Conservation (phyloP, 2,113 vertebrate species). For the Apaloderma vittatum region DNA sequence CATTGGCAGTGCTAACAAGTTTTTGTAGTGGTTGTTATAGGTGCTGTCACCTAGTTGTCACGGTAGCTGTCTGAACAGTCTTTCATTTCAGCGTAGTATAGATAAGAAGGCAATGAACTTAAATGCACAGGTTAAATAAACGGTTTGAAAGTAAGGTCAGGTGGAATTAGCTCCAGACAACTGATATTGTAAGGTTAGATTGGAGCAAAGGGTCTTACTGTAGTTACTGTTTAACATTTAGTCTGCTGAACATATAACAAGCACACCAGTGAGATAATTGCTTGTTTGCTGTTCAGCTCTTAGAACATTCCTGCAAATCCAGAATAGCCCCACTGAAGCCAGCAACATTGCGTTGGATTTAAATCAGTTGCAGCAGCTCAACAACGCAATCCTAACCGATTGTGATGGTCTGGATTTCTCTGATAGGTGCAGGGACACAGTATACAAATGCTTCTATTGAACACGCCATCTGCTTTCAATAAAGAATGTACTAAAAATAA, state of each 20-base stretch:
- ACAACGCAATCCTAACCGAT: neutral
- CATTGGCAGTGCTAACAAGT: neutral
- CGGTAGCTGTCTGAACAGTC: neutral
- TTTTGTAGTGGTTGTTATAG: neutral
- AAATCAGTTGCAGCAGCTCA: neutral
- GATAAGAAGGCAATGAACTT: neutral
- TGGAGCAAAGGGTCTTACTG: neutral
- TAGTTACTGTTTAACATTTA: neutral
- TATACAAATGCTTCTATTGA: neutral
- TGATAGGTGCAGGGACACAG: neutral
- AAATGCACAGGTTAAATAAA: neutral
- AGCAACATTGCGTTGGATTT: neutral
- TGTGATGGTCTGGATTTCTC: neutral
- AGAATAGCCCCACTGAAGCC: neutral
- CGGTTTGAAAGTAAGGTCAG: neutral
- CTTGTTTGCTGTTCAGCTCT: neutral
- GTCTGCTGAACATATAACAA: neutral
- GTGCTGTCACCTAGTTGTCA: neutral
- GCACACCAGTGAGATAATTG: neutral
- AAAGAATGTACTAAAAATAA: slow-evolving; percentile 21
- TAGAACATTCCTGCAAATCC: neutral
- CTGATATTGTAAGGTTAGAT: neutral
- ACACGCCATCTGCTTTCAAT: slow-evolving; percentile 6
- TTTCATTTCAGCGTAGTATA: neutral
- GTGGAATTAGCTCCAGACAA: neutral